Percentiles rank a stretch among this genome's conserved stretches.
phyloP scores from a whole-genome alignment of 2,888 invertebrate species.

The Drymonia ruficornis region DNA sequence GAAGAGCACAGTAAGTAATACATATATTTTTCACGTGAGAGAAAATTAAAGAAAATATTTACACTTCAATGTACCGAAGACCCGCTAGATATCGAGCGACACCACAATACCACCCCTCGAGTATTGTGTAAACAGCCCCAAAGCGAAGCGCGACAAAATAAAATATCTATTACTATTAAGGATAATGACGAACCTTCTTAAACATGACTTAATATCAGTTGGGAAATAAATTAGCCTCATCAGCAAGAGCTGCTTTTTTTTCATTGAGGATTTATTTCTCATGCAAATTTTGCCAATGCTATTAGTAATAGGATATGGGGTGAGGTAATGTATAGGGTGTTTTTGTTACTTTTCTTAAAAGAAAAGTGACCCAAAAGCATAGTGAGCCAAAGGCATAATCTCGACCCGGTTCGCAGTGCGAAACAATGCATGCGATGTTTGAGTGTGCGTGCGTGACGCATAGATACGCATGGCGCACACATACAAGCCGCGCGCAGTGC shows the following conservation, averaged over 20 bases:
- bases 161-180: slow-evolving; percentile 86
- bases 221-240: slow-evolving; percentile 81
- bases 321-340: slow-evolving; percentile 50
- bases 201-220: slow-evolving; percentile 85
- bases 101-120: slow-evolving; percentile 51
- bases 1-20: no score
- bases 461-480: no score
- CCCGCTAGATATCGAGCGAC: slow-evolving; percentile 14
- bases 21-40: no score
- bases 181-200: slow-evolving; percentile 83
- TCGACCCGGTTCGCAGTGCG: no score
- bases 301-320: slow-evolving; percentile 38
- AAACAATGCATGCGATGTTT: no score
- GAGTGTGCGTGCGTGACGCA: no score
- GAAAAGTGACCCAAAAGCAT: no score
- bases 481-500: no score
- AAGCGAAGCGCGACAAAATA: slow-evolving; percentile 80
- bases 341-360: neutral
- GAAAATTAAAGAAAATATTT: no score
- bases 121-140: slow-evolving; percentile 76
- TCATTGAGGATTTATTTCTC: slow-evolving; percentile 40
- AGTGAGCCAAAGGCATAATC: no score
- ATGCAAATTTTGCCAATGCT: slow-evolving; percentile 40
- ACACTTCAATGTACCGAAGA: no score
- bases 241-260: slow-evolving; percentile 56